These are phyloP conservation scores for Hecatera dysodea DNA, from an alignment of 2,888 invertebrate species.

Conservation along the genomic window DNA sequence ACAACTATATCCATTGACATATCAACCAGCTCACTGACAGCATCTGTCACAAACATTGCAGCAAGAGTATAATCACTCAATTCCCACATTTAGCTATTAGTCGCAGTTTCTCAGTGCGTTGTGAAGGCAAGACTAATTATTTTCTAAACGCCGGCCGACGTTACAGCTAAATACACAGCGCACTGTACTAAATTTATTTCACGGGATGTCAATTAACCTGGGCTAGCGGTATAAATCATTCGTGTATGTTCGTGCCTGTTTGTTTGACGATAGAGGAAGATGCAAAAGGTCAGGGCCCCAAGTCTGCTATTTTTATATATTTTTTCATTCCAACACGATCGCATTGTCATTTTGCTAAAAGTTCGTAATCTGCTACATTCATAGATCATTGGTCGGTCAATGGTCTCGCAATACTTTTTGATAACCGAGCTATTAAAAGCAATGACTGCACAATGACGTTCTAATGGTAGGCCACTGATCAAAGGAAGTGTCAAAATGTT, in stretches of 20 bases:
- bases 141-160: slow-evolving; percentile 72
- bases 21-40: slow-evolving; percentile 26
- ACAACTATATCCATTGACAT: slow-evolving; percentile 18
- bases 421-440: no score
- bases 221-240: slow-evolving; percentile 74
- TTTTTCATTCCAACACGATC: no score
- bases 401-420: no score
- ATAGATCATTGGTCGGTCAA: no score
- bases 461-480: no score
- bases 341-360: no score
- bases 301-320: no score
- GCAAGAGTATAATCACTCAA: slow-evolving; percentile 35
- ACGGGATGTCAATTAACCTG: slow-evolving; percentile 80
- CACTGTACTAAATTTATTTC: slow-evolving; percentile 77
- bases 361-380: no score
- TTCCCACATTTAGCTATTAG: slow-evolving; percentile 55
- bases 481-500: no score
- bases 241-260: slow-evolving; percentile 54
- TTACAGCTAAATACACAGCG: slow-evolving; percentile 71
- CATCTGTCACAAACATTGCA: slow-evolving; percentile 43
- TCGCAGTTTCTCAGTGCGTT: slow-evolving; percentile 28
- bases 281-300: no score
- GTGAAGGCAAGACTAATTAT: slow-evolving; percentile 71
- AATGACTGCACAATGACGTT: no score
- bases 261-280: slow-evolving; percentile 5